These are phyloP conservation scores for Antheraea assamensis DNA, from an alignment of 2,888 invertebrate species.

Conservation along the genomic window DNA sequence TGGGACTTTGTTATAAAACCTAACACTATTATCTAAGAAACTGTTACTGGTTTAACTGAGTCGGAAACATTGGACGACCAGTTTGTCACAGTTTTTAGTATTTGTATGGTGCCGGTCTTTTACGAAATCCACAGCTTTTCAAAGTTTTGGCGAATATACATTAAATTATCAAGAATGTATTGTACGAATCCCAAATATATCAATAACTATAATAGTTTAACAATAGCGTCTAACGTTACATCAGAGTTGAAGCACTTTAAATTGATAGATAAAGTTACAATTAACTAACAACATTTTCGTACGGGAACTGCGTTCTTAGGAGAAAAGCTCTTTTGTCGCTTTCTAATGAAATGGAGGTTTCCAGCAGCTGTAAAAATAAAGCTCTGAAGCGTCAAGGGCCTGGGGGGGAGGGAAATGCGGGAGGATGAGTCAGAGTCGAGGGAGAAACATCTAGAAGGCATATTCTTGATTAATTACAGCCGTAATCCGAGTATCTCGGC, in stretches of 20 bases:
- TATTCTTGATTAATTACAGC: slow-evolving; percentile 60
- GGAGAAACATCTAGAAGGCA: slow-evolving; percentile 45
- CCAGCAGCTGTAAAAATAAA: slow-evolving; percentile 47
- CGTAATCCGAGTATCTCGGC: slow-evolving; percentile 42
- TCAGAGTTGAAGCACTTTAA: not conserved
- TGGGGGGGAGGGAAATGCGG: slow-evolving; percentile 19
- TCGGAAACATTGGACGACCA: too few relatives aligned
- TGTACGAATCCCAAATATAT: too few relatives aligned
- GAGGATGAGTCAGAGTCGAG: slow-evolving; percentile 17
- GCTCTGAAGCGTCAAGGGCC: slow-evolving; percentile 22
- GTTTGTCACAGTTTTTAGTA: too few relatives aligned
- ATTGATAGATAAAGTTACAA: not conserved
- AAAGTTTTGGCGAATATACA: too few relatives aligned
- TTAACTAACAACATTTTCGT: slow-evolving; percentile 7
- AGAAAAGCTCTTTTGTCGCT: slow-evolving; percentile 45
- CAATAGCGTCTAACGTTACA: not conserved
- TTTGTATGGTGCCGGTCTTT: too few relatives aligned
- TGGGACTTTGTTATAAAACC: too few relatives aligned
- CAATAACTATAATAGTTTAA: not conserved
- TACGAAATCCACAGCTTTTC: too few relatives aligned
- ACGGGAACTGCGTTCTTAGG: slow-evolving; percentile 20
- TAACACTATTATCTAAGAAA: too few relatives aligned
- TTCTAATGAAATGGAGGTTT: slow-evolving; percentile 57
- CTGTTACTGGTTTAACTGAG: too few relatives aligned
- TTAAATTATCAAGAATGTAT: too few relatives aligned